Evolutionary conservation across 2,888 invertebrate genomes (phyloP), one percentile per base, ranked within the genome.

Genomic region (Cantharis lateralis): DNA sequence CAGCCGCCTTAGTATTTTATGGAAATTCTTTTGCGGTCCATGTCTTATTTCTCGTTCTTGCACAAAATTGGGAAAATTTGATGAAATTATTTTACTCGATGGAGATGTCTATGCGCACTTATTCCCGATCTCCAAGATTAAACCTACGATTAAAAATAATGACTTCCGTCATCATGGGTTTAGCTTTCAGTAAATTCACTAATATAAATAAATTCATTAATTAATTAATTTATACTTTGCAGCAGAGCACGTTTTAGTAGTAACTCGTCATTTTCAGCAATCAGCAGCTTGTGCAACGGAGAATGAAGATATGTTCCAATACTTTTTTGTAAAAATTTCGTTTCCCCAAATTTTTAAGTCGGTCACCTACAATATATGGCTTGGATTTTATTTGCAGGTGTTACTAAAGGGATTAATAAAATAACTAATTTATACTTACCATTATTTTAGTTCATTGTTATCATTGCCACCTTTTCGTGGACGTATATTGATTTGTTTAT

Each of bases 401-500:
- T 73, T 10, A 71, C 15, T 48, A 48, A 15, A 71, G 26, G 5
- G 15, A 28, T 4, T 11, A 63, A 13, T n/a, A 18, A 72, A 9
- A 18, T 32, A 20, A 15, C 10, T 11, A 15, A 7, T 13, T 18
- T 16, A 18, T 16, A 32, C 63, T 28, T 26, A 66, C 13, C n/a
- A 13, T 18, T 69, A 62, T 77, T 72, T 70, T 62, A 79, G 74
- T 28, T 70, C 2, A 89, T 92, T 71, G 91, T 93, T 80, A 82
- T 92, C 2, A 82, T 92, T 4, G 91, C 92, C 1, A 94, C 94
- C 0, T 92, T 93, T 71, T 88, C 92, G 0, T 95, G 94, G 94
- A 94, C 93, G 83, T 94, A 92, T 77, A 93, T 93, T 86, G 94
- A 94, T 84, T 86, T 94, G 70, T 92, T 94, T 81, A 92, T 95